Evolutionary conservation across 2,888 invertebrate species (phyloP), one percentile per base, ranked within the genome.

Genomic region (Chalcosyrphus nemorum): DNA sequence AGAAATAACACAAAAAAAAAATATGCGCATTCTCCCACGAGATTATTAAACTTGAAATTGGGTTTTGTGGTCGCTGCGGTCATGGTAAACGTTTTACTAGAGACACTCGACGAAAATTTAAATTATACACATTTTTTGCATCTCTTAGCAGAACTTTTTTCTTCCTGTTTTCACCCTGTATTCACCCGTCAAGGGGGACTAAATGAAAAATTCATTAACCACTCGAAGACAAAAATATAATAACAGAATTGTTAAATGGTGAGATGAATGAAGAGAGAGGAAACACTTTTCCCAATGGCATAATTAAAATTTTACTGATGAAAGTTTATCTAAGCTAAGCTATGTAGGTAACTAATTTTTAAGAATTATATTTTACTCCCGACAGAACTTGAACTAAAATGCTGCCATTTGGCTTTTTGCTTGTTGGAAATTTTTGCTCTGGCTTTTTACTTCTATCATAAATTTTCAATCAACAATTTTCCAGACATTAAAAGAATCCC

Each of bases 1-100:
- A 13, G 38, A 13, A 38, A 13, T 13, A 11, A 32, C n/a, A n/a
- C 27, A 32, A 32, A 71, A 29, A 61, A 43, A 24, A 27, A 27
- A 11, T 47, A 7, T 57, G 4, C 24, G 7, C 19, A 17, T 15
- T 43, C 19, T 43, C 61, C 13, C 27, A 27, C 13, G 54, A 54
- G 61, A 77, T 70, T 77, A 61, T 61, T 61, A 59, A 77, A 77
- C 35, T 61, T 41, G 43, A 61, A 77, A 77, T 70, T 77, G 76
- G 59, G 56, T 65, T 77, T 45, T 54, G 70, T 7, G 70, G 76
- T 54, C 19, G 59, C 32, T 59, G 59, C 47, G 76, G 76, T 52
- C 68, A 45, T 21, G 43, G 54, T 24, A 68, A 70, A 70, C 61
- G 29, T 61, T 61, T 61, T 27, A 21, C 41, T 61, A 43, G n/a